Conservation (phyloP, 2,888 invertebrate genomes). For the Cephus rjabovi region DNA sequence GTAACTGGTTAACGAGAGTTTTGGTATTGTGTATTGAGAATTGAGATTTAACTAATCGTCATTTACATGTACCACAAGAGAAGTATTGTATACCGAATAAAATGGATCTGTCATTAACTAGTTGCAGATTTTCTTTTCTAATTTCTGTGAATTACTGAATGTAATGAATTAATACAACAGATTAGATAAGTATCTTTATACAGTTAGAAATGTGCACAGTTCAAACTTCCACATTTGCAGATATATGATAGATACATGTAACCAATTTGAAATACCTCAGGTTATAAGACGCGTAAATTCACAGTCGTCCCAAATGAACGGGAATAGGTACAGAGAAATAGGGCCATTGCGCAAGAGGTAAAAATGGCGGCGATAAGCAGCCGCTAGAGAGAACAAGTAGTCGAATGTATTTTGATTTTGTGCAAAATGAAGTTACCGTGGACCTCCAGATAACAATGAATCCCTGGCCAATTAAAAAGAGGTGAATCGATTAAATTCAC, state of each 20-base stretch:
- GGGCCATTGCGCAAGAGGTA: neutral
- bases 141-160: no score
- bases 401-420: slow-evolving; percentile 19
- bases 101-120: no score
- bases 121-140: no score
- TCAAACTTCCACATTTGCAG: no score
- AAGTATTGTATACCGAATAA: neutral
- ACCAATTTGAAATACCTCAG: no score
- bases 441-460: slow-evolving; percentile 35
- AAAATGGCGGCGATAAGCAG: slow-evolving; percentile 39
- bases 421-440: slow-evolving; percentile 34
- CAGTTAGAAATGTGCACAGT: no score
- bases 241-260: no score
- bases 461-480: slow-evolving; percentile 39
- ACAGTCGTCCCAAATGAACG: neutral
- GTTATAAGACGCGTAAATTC: no score
- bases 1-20: neutral
- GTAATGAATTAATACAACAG: no score
- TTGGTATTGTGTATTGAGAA: neutral
- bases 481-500: slow-evolving; percentile 27
- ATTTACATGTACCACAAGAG: neutral
- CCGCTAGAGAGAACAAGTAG: slow-evolving; percentile 16
- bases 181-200: no score
- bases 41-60: neutral
- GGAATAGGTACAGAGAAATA: neutral